phyloP scores from a whole-genome alignment of 2,113 vertebrate species.

The Struthio camelus region DNA sequence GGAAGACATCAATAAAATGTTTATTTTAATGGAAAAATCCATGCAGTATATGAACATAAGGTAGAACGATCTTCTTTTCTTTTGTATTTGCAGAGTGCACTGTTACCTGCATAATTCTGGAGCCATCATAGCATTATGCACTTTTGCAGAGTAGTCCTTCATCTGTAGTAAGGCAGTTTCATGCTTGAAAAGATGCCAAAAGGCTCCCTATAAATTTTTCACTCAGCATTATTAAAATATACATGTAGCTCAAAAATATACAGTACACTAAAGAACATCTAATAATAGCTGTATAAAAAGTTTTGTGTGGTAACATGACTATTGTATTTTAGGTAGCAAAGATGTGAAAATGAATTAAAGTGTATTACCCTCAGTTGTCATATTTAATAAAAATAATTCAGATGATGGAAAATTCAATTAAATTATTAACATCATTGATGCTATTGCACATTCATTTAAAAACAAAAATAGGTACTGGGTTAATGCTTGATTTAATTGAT shows the following conservation, averaged over 20 bases:
- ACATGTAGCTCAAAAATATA: slow-evolving; percentile 47
- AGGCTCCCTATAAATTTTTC: slow-evolving; percentile 58
- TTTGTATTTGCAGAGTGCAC: neutral
- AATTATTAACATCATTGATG: neutral
- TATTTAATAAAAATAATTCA: neutral
- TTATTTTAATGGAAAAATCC: neutral
- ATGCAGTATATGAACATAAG: neutral
- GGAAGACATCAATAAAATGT: neutral
- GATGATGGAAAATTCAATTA: neutral
- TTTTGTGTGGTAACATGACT: neutral
- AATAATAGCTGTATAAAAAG: neutral
- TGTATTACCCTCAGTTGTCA: neutral
- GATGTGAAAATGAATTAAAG: neutral
- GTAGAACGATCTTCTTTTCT: neutral
- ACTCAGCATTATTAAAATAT: slow-evolving; percentile 58
- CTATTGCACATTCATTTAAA: neutral
- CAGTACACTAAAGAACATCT: neutral
- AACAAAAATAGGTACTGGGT: neutral
- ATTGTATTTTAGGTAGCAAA: neutral
- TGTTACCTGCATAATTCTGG: slow-evolving; percentile 1
- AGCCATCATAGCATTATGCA: neutral
- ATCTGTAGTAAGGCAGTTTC: slow-evolving; percentile 29
- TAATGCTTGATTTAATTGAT: neutral
- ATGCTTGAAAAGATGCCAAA: slow-evolving; percentile 58
- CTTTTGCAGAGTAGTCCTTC: neutral